phyloP scores from a whole-genome alignment of 2,888 invertebrate genomes.

The Epinotia brunnichana region DNA sequence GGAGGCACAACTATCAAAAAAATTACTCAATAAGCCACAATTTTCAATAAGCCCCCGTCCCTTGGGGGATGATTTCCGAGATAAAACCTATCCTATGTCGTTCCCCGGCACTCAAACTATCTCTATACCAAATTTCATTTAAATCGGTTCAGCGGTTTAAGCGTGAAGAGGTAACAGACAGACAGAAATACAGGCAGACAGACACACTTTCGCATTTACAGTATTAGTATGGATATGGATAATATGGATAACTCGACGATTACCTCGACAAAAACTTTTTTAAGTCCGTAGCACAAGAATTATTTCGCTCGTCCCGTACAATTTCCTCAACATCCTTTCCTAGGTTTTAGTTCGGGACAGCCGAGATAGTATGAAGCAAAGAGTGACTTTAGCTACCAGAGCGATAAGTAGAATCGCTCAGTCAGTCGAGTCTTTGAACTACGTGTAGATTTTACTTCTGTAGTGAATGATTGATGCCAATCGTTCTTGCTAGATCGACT shows the following conservation, averaged over 20 bases:
- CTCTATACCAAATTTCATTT: no score
- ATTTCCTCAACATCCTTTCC: background rate
- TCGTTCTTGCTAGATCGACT: conserved; percentile 15
- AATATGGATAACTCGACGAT: background rate
- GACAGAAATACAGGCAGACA: no score
- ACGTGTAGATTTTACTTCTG: conserved; percentile 31
- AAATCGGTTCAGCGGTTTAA: no score
- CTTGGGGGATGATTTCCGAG: no score
- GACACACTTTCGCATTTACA: no score
- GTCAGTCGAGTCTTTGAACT: conserved; percentile 27
- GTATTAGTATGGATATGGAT: no score
- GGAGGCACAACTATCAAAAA: no score
- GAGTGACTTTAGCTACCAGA: conserved; percentile 31
- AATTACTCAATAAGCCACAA: no score
- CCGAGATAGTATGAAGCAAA: conserved; percentile 20
- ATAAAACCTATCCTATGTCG: no score
- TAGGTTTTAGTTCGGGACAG: background rate
- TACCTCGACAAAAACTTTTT: background rate
- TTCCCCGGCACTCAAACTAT: no score
- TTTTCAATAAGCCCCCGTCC: no score
- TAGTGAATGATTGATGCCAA: conserved; percentile 30
- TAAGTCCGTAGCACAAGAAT: background rate
- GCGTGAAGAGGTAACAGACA: no score
- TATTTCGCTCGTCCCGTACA: background rate
- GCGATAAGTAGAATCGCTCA: conserved; percentile 38